Base-by-base conservation (phyloP, 2,888 invertebrate genomes). In the Tetrapedia diversipes region DNA sequence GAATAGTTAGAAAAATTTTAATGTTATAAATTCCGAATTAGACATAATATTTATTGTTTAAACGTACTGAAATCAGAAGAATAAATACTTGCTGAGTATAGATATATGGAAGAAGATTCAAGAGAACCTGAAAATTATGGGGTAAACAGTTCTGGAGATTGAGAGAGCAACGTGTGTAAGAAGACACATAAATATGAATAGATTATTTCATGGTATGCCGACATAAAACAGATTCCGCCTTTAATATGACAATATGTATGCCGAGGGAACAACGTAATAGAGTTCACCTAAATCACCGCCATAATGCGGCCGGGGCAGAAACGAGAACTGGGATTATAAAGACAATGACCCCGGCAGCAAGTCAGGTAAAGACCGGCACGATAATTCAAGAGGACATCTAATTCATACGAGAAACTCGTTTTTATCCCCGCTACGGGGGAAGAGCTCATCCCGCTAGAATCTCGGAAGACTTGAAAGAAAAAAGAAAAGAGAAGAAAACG, bases 241-340 rank as follows among this genome's bases (percentile, higher is more conserved):
- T 43, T 82, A 80, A 82, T 77, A 54, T 60, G 77, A 80, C 77
- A 65, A 77, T 80, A 68, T 72, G 72, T 77, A 79, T 81, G 65
- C 82, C 51, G 32, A 22, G 53, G 24, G 63, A 54, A 24, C 39
- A 3, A 4, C 63, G 39, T 59, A 47, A 47, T 76, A 77, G 72
- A 81, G 69, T 72, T 69, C 67, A 61, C 59, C 51, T 79, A 77
- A 74, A 82, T 65, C 73, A 82, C 74, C 51, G 22, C 24, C 54
- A 74, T 69, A 74, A 74, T 71, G 63, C 57, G 2, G 37, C 10
- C 67, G 37, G 60, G 53, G n/a, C 47, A n/a, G 34, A 72, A 78
- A 77, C 77, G 47, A 78, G 77, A 72, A 54, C 72, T 39, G 45
- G 63, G 64, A 78, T 78, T 78, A 78, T 72, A 71, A 69, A 78